Evolutionary conservation across 1,140 invertebrate genomes (phyloP), one percentile per base, ranked within the genome.

Genomic region (Pantala flavescens): DNA sequence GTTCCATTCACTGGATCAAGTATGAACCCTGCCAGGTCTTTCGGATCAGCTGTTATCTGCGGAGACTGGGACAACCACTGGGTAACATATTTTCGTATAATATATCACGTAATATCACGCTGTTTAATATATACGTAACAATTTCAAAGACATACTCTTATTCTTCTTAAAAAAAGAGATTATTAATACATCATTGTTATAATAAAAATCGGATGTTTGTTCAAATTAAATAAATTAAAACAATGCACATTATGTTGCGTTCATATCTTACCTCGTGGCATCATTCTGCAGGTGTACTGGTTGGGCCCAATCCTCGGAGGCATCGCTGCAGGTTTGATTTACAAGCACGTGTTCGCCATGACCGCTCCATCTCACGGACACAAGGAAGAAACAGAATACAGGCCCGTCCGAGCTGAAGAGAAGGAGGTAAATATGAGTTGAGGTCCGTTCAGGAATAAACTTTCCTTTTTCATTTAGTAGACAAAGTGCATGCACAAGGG

Each of bases 1-100:
- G 83, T 89, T 74, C 87, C 89, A 76, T 92, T 90, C 81, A 96
- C 94, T 3, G 93, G 93, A 70, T 87, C 93, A 23, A 91, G 92
- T 76, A 95, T 97, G 93, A 97, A 97, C 84, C 93, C 93, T 0
- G 94, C 94, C 0, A 85, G 94, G 75, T 90, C 90, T 28, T 89
- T 96, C 79, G 94, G 94, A 73, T 93, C 93, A 10, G 92, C 93
- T 2, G 88, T 95, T 14, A 89, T 96, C 55, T 87, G 88, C 73
- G 87, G 87, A 24, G 82, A 83, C 23, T 97, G 92, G 88, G 82
- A 84, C 0, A 82, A 91, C 76, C 93, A 96, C 79, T 97, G 94
- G 94, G 88, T 93, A 85, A 36, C n/a, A n/a, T 36, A 36, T 36
- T 36, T 36, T 9, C 28, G 2, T 5, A 88, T 85, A 80, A 73